These are phyloP conservation scores for Sarcophaga caerulescens DNA, from an alignment of 2,888 invertebrate genomes.

Conservation along the genomic window DNA sequence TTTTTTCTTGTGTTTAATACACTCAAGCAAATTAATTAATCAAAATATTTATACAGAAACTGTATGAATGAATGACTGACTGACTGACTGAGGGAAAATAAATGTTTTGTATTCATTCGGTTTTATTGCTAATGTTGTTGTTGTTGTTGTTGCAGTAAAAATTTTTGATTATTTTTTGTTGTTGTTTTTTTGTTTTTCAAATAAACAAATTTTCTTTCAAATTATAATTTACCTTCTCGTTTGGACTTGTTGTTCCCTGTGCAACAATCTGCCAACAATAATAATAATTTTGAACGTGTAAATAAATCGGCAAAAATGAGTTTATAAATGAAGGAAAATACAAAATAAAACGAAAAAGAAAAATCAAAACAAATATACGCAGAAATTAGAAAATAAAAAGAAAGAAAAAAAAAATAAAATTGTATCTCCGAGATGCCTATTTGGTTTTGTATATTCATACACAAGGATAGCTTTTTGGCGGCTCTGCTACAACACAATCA, in stretches of 20 bases:
- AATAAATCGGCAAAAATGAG: conserved; percentile 56
- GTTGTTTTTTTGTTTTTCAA: conserved; percentile 18
- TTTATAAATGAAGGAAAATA: conserved; percentile 31
- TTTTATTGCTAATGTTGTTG: too few relatives aligned
- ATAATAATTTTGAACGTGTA: conserved; percentile 65
- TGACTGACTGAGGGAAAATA: not conserved
- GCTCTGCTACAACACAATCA: conserved; percentile 9
- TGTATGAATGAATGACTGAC: conserved; percentile 6
- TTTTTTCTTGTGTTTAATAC: conserved; percentile 44
- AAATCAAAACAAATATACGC: conserved; percentile 24
- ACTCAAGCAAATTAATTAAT: conserved; percentile 62
- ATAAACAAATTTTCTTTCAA: conserved; percentile 50
- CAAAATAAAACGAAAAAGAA: too few relatives aligned
- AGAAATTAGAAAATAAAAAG: not conserved
- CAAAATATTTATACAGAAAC: conserved; percentile 58
- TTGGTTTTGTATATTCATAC: not conserved
- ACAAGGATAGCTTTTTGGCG: conserved; percentile 36
- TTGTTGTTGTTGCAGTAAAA: not conserved
- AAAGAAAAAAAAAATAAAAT: not conserved
- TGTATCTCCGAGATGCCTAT: not conserved
- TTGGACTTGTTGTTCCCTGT: not conserved
- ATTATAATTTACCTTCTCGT: conserved; percentile 38
- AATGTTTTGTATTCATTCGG: not conserved
- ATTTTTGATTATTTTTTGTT: not conserved
- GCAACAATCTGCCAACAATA: conserved; percentile 55